phyloP scores from a whole-genome alignment of 2,113 vertebrate species.

The Siphamia tubifer region DNA sequence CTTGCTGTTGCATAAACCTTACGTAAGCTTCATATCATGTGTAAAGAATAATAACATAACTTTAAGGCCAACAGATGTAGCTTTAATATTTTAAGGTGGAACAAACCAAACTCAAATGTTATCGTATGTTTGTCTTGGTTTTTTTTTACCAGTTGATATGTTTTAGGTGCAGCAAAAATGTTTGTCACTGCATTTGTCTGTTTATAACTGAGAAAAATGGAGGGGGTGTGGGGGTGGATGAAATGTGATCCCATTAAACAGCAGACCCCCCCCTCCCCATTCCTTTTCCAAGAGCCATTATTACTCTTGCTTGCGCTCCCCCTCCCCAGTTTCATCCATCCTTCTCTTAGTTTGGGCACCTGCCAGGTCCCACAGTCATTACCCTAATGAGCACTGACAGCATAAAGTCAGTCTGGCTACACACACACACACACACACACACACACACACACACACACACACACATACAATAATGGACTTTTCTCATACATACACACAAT shows the following conservation, averaged over 20 bases:
- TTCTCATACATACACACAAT: slow-evolving; percentile 1
- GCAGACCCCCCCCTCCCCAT: not conserved
- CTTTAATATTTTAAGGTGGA: not conserved
- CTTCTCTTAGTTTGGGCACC: slow-evolving; percentile 61
- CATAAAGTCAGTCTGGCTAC: slow-evolving; percentile 58
- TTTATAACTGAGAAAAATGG: slow-evolving; percentile 14
- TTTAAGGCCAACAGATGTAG: not conserved
- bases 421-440: slow-evolving; percentile 26
- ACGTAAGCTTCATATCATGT: too few species aligned
- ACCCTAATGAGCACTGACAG: slow-evolving; percentile 68
- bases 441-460: slow-evolving; percentile 27
- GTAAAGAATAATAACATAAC: slow-evolving; percentile 11
- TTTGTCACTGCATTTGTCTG: slow-evolving; percentile 32
- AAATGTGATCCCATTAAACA: slow-evolving; percentile 51
- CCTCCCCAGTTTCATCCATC: slow-evolving; percentile 16
- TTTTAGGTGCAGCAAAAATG: slow-evolving; percentile 3
- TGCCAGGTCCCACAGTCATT: slow-evolving; percentile 72
- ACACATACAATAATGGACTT: slow-evolving; percentile 17
- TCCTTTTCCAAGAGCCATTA: slow-evolving; percentile 21
- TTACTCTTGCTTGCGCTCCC: slow-evolving; percentile 13
- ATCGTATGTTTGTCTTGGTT: slow-evolving; percentile 20
- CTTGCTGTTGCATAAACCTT: too few species aligned
- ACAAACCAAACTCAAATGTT: not conserved
- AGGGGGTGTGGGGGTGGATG: slow-evolving; percentile 14
- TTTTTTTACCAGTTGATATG: slow-evolving; percentile 13